phyloP scores from a whole-genome alignment of 1,140 invertebrate genomes.

The Bombus ignitus region DNA sequence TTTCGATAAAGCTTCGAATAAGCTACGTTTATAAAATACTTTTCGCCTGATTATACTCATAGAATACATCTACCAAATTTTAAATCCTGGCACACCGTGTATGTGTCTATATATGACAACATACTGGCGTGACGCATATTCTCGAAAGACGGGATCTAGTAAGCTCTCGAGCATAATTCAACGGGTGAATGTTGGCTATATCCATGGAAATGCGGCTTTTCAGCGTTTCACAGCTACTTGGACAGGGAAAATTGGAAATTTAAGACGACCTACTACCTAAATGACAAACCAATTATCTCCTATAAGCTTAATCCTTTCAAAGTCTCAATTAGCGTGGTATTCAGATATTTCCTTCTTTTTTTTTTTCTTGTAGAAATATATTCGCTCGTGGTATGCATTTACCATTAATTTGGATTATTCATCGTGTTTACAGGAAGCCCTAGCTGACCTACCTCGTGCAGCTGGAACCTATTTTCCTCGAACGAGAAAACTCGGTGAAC shows the following conservation, averaged over 20 bases:
- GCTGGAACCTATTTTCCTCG: background rate
- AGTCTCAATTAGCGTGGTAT: background rate
- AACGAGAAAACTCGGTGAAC: slow-evolving; percentile 23
- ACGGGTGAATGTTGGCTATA: background rate
- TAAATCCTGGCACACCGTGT: background rate
- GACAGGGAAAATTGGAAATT: slow-evolving; percentile 11
- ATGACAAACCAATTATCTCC: background rate
- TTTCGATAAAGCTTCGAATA: no score
- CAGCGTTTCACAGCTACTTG: background rate
- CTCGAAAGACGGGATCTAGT: slow-evolving; percentile 18
- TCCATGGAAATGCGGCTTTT: slow-evolving; percentile 2
- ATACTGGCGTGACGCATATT: background rate
- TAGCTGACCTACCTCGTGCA: background rate
- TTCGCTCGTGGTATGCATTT: background rate
- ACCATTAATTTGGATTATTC: background rate
- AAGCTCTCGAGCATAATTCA: slow-evolving; percentile 2
- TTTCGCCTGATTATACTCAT: background rate
- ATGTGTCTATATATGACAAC: background rate
- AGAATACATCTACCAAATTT: background rate
- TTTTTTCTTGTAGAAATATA: background rate
- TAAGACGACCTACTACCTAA: background rate
- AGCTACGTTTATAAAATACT: background rate
- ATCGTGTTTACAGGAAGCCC: slow-evolving; percentile 3
- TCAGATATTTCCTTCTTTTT: background rate
- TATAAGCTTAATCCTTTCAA: background rate